Evolutionary conservation across 2,797 vertebrate genomes (phyloP).

Genomic region (Aphelocoma californica): DNA sequence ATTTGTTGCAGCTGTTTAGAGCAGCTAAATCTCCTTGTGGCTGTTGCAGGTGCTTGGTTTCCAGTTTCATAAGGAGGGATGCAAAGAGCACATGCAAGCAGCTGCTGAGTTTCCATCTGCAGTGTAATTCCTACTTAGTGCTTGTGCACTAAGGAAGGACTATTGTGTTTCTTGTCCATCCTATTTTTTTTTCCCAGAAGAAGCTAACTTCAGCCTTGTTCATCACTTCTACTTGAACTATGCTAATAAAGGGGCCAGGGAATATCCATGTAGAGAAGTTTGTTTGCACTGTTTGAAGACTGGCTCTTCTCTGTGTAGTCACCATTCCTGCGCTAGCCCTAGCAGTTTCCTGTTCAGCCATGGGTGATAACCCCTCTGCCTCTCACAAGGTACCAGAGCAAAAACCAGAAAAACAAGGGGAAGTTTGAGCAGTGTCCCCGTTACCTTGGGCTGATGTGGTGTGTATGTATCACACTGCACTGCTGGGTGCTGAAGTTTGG

Average conservation of each 20-base stretch:
- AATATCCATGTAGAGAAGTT: background rate
- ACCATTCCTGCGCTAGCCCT: background rate
- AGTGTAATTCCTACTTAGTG: too few relatives aligned
- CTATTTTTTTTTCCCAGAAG: background rate
- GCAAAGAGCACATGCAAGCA: background rate
- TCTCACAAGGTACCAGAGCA: background rate
- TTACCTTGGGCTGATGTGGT: background rate
- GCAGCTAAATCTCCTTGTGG: background rate
- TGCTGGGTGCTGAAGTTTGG: background rate
- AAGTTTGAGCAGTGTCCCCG: background rate
- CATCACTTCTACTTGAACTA: background rate
- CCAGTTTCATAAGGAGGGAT: background rate
- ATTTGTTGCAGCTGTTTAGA: background rate
- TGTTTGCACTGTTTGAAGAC: background rate
- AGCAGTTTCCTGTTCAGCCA: background rate
- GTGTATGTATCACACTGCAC: accelerated
- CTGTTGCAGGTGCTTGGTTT: background rate
- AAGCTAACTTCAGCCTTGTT: background rate
- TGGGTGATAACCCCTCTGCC: background rate
- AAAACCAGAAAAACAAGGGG: background rate
- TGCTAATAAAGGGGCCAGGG: background rate
- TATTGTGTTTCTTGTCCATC: background rate
- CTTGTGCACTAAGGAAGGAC: background rate
- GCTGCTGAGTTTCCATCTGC: background rate
- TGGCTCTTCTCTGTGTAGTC: background rate